Evolutionary conservation across 2,888 invertebrate species (phyloP).

Genomic region (Hypselothyrea guttata): DNA sequence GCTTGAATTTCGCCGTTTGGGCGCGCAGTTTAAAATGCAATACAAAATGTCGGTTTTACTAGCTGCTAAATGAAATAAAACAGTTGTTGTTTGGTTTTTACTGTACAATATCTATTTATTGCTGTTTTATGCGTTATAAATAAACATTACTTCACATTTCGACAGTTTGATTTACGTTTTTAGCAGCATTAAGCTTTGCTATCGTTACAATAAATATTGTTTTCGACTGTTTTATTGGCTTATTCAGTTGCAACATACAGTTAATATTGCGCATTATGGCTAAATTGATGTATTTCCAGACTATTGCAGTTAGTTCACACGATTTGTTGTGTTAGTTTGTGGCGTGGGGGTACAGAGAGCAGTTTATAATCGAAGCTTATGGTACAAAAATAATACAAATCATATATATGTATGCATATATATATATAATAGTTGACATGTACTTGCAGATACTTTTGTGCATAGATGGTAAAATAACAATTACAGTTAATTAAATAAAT

Average conservation of each 20-base stretch:
- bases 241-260: neutral
- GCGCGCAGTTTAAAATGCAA: neutral
- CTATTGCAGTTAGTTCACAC: neutral
- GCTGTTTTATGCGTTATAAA: slow-evolving; percentile 28
- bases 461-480: slow-evolving; percentile 61
- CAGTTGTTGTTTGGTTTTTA: slow-evolving; percentile 13
- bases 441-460: slow-evolving; percentile 33
- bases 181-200: slow-evolving; percentile 11
- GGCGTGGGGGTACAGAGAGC: neutral
- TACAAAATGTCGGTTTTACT: too few relatives aligned
- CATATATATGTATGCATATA: slow-evolving; percentile 47
- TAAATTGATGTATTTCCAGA: neutral
- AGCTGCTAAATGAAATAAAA: slow-evolving; percentile 10
- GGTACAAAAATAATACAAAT: slow-evolving; percentile 63
- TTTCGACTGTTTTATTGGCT: slow-evolving; percentile 1
- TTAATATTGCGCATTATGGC: neutral
- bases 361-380: slow-evolving; percentile 27
- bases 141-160: slow-evolving; percentile 20
- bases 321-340: neutral
- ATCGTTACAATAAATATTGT: slow-evolving; percentile 16
- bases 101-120: slow-evolving; percentile 73
- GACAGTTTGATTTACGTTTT: slow-evolving; percentile 17
- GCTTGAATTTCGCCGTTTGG: too few relatives aligned
- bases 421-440: too few relatives aligned
- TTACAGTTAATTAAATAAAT: slow-evolving; percentile 70